Base-by-base conservation (phyloP, 2,888 invertebrate species). In the Thereva nobilitata region DNA sequence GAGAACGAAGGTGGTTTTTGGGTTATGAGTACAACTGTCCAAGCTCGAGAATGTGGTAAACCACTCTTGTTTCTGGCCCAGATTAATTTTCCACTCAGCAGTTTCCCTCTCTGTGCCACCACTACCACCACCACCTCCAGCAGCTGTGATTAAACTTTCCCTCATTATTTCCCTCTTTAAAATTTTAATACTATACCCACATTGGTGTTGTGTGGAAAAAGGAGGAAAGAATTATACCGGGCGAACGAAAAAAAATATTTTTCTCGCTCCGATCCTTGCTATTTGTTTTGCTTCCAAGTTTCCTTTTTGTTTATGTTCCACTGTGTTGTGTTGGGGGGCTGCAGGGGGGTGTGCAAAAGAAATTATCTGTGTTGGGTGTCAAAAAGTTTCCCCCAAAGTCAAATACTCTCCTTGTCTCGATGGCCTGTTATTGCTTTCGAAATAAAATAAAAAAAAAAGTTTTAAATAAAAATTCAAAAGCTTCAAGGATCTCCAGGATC, bases 141-240 rank as follows among this genome's bases (percentile, higher is more conserved):
- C 57, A 47, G 57, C 57, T 59, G 57, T 59, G 57, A 59, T 59
- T 59, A 59, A 59, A 59, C 57, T 59, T 59, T 59, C 57, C 38
- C 57, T 59, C 57, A 59, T 59, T 59, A 59, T 59, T 59, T 59
- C 47, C 57, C 57, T 47, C 47, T 59, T 59, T 59, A 47, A 59
- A 59, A 59, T 59, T 59, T 59, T 59, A 59, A 59, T 59, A 59
- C 57, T 59, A 10, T 23, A 35, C 57, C 45, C 57, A 59, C 45
- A 47, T 38, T 47, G 23, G 23, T 23, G 23, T 23, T 23, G 23
- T 23, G 45, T 59, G 57, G 47, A 38, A 42, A 55, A 41, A 38
- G 10, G 38, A 4, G 10, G 6, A 59, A 47, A 38, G 47, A 56
- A 45, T 10, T 34, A n/a, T 59, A 47, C 41, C 44, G 23, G 23